These are phyloP conservation scores for Macrotus californicus DNA, from an alignment of 2,113 vertebrate genomes.

Conservation along the genomic window DNA sequence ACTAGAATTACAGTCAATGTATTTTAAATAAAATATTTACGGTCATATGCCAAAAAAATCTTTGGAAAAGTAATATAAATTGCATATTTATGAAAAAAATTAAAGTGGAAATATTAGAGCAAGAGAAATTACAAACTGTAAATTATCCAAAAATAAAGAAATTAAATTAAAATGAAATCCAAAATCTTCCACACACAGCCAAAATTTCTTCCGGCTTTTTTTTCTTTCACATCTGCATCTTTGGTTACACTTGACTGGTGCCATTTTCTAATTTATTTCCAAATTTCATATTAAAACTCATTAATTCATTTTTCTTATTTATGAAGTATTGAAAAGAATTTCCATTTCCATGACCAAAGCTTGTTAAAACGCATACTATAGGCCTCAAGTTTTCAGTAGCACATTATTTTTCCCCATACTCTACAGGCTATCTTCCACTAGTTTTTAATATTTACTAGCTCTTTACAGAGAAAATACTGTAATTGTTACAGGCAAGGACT, in stretches of 20 bases:
- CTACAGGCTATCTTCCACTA: neutral
- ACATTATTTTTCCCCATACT: neutral
- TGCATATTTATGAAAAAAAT: neutral
- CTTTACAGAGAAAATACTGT: constrained; percentile 59
- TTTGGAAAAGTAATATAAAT: neutral
- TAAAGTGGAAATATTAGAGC: neutral
- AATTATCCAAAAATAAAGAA: neutral
- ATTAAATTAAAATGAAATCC: neutral
- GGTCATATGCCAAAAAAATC: neutral
- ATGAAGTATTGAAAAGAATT: neutral
- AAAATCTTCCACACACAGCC: neutral
- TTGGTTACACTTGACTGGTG: neutral
- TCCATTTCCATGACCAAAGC: neutral
- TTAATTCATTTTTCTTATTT: neutral
- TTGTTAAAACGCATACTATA: neutral
- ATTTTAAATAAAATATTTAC: neutral
- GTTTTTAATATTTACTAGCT: neutral
- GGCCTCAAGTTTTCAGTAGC: neutral
- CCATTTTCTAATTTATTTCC: neutral
- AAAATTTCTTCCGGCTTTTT: neutral
- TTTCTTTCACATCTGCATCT: neutral
- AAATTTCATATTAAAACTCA: neutral
- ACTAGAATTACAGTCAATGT: neutral
- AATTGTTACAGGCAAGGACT: constrained; percentile 65
- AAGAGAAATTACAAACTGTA: neutral